Base-by-base conservation (phyloP, 2,113 vertebrate species). In the Semnornis frantzii region DNA sequence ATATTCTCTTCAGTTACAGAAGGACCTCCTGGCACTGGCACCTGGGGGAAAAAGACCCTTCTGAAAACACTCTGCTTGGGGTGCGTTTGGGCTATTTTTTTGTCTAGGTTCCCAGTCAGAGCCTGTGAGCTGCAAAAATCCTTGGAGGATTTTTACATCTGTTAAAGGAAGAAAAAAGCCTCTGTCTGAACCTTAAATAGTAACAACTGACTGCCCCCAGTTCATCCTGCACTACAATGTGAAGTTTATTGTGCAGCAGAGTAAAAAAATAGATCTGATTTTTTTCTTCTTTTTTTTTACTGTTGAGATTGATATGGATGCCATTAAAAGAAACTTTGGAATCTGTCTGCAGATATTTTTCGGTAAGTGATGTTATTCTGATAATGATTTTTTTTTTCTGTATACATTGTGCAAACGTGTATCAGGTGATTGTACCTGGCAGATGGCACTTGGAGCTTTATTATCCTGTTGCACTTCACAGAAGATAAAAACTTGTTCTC, bases 181-280 rank as follows among this genome's bases (percentile, higher is more conserved):
- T 95, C 71, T 71, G 21, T 75, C 58, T 93, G 75, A 89, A 85
- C 79, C 62, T 82, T 70, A 79, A 89, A 73, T 46, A 62, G 21
- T 37, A 92, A 79, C 64, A 95, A 83, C 86, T 83, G 90, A 27
- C 86, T 83, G 80, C 90, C 42, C 62, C 64, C 16, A n/a, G 27
- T 82, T 85, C 10, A 2, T 91, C 62, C 80, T 80, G 44, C 30
- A n/a, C 50, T 60, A 42, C 60, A n/a, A 54, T 80, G 58, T 91
- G 74, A 89, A 94, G 75, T 81, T 63, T 87, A 21, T 97, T 93
- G 80, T 79, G 81, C 78, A 81, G 50, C 50, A 79, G 54, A 83
- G 63, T 92, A 93, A 84, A 82, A 88, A 90, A 94, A 75, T 8
- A 27, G 92, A 95, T 91, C 89, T 96, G 92, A 92, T 89, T 19